Evolutionary conservation across 2,113 vertebrate species (phyloP).

Genomic region (Struthio camelus): DNA sequence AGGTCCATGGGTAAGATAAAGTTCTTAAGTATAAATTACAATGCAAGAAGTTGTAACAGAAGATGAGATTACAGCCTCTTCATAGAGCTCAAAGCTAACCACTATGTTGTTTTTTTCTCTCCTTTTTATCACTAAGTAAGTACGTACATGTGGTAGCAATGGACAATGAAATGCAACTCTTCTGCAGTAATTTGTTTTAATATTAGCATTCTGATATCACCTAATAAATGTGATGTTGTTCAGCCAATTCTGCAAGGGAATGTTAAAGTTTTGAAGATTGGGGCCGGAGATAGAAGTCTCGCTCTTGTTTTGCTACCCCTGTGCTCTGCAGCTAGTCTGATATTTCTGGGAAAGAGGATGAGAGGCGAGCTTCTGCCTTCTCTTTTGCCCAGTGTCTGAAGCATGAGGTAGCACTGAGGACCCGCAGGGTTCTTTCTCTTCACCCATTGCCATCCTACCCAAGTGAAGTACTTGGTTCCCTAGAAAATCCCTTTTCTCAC

Average conservation of each 20-base stretch:
- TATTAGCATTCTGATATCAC: not conserved
- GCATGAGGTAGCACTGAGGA: accelerated
- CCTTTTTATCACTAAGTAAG: not conserved
- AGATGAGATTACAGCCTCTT: not conserved
- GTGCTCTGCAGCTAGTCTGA: not conserved
- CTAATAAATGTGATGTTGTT: not conserved
- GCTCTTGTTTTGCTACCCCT: not conserved
- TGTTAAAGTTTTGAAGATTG: not conserved
- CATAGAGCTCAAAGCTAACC: not conserved
- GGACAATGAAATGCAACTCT: not conserved
- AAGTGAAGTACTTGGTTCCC: not conserved
- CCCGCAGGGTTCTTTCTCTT: not conserved
- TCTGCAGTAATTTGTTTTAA: not conserved
- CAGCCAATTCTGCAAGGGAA: not conserved
- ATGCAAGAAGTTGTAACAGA: not conserved
- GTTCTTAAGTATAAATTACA: not conserved
- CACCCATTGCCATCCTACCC: not conserved
- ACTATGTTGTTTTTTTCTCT: not conserved
- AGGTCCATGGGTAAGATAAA: not conserved
- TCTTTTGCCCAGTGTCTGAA: not conserved
- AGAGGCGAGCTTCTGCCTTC: not conserved
- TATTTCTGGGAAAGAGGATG: not conserved
- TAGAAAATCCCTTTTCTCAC: not conserved
- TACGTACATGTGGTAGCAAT: not conserved
- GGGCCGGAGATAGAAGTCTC: not conserved